Evolutionary conservation across 2,113 vertebrate species (phyloP), one percentile per base, ranked within the genome.

Genomic region (Pachycephala philippinensis): DNA sequence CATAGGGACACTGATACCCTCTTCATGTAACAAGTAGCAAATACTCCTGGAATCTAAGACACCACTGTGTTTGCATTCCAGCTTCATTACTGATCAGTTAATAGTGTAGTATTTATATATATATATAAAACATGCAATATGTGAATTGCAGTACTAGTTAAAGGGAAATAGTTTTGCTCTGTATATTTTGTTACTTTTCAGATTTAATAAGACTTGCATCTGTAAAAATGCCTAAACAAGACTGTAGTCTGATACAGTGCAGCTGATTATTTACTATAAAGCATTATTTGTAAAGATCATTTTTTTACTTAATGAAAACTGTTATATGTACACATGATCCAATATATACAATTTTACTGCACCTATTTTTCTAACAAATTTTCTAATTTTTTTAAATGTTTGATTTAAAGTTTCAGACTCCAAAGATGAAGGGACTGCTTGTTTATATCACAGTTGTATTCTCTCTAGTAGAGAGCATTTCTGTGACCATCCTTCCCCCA

Each of bases 181-280:
- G 98, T 99, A 99, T 99, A 99, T 99, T 98, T 99, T 98, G 98
- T 98, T 96, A 98, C 98, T 98, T 98, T 98, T 98, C 97, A 98
- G 98, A 97, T 98, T 97, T 97, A 98, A 97, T 97, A 98, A 84
- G 82, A 96, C 95, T 95, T 87, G 74, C 86, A 61, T 97, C 97
- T 98, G 96, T 98, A 96, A 95, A 97, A 97, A 98, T 90, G 69
- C 40, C 84, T 88, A 94, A 98, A 96, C 94, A 82, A 77, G 90
- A 96, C 97, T 88, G 89, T 97, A 97, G 85, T 97, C 92, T 94
- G 97, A 93, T 95, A 86, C 96, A 94, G 92, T 53, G 15, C 82
- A 68, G 69, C 69, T 47, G 66, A 92, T 77, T 75, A 56, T 74
- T 94, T 91, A 81, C 82, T 92, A 45, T 45, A 45, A 89, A 92